A percentile compares a stretch with the other conserved stretches of the same genome.
Conservation (phyloP, 2,113 vertebrate species). For the Spermophilus dauricus region DNA sequence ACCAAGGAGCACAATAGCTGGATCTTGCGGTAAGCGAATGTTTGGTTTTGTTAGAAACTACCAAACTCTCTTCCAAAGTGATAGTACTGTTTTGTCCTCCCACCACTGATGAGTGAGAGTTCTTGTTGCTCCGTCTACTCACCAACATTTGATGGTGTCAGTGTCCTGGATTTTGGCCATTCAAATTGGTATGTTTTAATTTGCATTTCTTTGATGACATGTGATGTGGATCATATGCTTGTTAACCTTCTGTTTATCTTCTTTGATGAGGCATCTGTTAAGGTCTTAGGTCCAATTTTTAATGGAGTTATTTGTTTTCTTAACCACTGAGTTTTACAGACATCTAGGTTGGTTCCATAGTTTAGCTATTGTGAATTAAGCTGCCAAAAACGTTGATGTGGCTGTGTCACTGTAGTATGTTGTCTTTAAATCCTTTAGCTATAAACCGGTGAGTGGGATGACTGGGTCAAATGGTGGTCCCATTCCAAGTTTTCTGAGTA, state of each 20-base stretch:
- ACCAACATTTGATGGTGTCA: background rate
- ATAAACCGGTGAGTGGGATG: no score
- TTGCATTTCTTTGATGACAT: background rate
- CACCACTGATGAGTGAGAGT: background rate
- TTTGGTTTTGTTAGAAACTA: background rate
- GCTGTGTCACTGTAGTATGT: no score
- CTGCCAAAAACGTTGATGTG: no score
- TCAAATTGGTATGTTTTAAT: background rate
- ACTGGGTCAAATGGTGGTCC: no score
- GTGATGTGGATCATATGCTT: background rate
- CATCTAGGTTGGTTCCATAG: no score
- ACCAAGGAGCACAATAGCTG: background rate
- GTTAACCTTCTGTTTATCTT: background rate
- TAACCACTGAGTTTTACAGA: background rate
- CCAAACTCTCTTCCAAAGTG: background rate
- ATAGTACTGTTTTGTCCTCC: background rate
- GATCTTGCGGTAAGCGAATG: background rate
- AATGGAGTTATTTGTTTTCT: background rate
- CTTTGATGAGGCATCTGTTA: background rate
- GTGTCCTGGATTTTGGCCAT: background rate
- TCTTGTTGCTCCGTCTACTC: background rate
- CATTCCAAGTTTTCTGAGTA: no score
- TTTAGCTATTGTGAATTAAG: no score
- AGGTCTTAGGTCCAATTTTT: background rate
- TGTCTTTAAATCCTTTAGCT: no score